A percentile compares a stretch with the other conserved stretches of the same genome.
Evolutionary conservation across 1,140 invertebrate genomes (phyloP).

Genomic region (Leptestheria dahalacensis): DNA sequence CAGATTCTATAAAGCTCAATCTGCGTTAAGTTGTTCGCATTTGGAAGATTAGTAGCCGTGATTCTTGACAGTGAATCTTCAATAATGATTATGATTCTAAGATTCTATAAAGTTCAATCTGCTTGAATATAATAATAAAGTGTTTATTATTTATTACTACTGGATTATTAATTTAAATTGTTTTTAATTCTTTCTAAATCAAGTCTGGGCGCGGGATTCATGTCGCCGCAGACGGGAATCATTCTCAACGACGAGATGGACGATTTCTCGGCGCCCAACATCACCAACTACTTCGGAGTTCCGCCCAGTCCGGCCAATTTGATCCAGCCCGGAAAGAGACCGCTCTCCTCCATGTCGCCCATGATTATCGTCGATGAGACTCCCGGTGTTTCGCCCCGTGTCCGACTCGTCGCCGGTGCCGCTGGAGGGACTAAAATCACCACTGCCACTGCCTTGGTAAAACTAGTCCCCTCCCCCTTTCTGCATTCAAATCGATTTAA

Average conservation of each 20-base stretch:
- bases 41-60: too few relatives aligned
- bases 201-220: conserved; percentile 63
- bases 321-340: conserved; percentile 54
- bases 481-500: too few relatives aligned
- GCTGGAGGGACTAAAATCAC: conserved; percentile 88
- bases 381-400: conserved; percentile 37
- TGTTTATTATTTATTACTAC: too few relatives aligned
- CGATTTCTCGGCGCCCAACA: conserved; percentile 72
- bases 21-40: too few relatives aligned
- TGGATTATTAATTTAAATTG: too few relatives aligned
- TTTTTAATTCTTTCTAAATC: conserved; percentile 19
- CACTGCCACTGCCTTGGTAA: conserved; percentile 62
- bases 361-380: conserved; percentile 58
- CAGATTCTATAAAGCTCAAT: too few relatives aligned
- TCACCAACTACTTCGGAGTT: conserved; percentile 59
- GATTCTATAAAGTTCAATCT: too few relatives aligned
- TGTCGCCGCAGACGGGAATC: conserved; percentile 69
- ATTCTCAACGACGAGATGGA: conserved; percentile 90
- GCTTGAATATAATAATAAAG: too few relatives aligned
- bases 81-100: too few relatives aligned
- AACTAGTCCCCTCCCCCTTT: neutral
- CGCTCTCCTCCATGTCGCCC: conserved; percentile 84
- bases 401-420: conserved; percentile 66
- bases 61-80: too few relatives aligned
- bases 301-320: conserved; percentile 58